Evolutionary conservation across 2,888 invertebrate genomes (phyloP).

Genomic region (Mactromeris polynyma): DNA sequence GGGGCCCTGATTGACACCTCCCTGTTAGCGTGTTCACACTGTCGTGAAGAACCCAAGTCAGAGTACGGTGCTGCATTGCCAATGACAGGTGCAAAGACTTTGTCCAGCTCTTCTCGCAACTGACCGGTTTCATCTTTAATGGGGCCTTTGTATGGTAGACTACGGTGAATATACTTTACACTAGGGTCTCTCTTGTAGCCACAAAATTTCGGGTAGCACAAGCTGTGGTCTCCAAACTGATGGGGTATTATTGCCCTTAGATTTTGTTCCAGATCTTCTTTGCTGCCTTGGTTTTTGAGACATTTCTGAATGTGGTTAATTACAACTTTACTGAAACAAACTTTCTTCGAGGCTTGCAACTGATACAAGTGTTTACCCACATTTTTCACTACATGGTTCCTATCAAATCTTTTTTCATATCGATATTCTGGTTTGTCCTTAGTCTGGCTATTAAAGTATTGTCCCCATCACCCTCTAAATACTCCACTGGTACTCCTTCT

Average conservation of each 20-base stretch:
- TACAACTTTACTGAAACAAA: conserved; percentile 38
- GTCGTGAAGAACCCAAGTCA: conserved; percentile 48
- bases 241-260: conserved; percentile 56
- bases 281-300: conserved; percentile 53
- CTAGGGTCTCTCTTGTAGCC: conserved; percentile 42
- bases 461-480: conserved; percentile 36
- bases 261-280: too few species aligned
- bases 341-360: conserved; percentile 29
- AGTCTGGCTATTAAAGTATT: conserved; percentile 43
- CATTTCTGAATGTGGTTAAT: conserved; percentile 54
- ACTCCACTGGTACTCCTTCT: conserved; percentile 36
- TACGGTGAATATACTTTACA: conserved; percentile 50
- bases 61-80: conserved; percentile 28
- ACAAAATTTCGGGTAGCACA: conserved; percentile 54
- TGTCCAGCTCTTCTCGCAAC: conserved; percentile 34
- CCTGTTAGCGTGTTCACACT: conserved; percentile 52
- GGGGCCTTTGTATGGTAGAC: conserved; percentile 53
- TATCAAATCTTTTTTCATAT: conserved; percentile 48
- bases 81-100: conserved; percentile 34
- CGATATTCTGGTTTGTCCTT: conserved; percentile 27
- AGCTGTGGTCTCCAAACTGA: conserved; percentile 60
- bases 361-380: conserved; percentile 41
- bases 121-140: conserved; percentile 39
- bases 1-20: conserved; percentile 47
- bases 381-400: too few species aligned